Evolutionary conservation across 2,888 invertebrate genomes (phyloP).

Genomic region (Galeruca laticollis): DNA sequence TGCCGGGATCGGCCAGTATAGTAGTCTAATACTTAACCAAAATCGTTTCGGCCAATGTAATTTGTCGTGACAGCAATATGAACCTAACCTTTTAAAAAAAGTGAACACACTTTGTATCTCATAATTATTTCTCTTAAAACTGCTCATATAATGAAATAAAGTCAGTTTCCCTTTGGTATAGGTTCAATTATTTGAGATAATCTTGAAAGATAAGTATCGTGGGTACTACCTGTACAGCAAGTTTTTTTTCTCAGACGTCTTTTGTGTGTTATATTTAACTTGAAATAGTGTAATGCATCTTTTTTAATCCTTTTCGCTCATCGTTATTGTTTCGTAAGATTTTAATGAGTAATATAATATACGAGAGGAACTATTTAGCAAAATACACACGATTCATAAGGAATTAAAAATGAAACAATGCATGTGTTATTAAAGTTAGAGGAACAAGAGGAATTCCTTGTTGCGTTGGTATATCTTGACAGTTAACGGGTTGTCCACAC

Average conservation of each 20-base stretch:
- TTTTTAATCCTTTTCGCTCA: not conserved
- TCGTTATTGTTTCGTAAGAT: not conserved
- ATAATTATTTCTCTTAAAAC: not conserved
- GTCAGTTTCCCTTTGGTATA: not conserved
- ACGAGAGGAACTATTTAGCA: not conserved
- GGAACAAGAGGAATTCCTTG: not conserved
- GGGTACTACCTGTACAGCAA: not conserved
- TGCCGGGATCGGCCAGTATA: no score
- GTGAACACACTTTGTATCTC: not conserved
- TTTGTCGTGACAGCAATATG: no score
- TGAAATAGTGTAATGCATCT: conserved; percentile 8
- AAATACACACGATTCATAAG: conserved; percentile 9
- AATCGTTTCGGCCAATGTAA: no score
- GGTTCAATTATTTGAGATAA: not conserved
- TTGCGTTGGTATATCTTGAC: not conserved
- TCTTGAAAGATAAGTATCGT: conserved; percentile 4
- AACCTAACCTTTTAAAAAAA: not conserved
- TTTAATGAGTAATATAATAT: not conserved
- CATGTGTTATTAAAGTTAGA: not conserved
- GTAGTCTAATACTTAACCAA: no score
- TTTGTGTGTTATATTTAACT: conserved; percentile 4
- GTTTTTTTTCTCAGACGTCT: conserved; percentile 9
- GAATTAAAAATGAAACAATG: not conserved
- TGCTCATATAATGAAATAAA: not conserved
- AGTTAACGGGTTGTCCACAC: no score